Evolutionary conservation across 2,888 invertebrate genomes (phyloP).

Genomic region (Corythucha ciliata): DNA sequence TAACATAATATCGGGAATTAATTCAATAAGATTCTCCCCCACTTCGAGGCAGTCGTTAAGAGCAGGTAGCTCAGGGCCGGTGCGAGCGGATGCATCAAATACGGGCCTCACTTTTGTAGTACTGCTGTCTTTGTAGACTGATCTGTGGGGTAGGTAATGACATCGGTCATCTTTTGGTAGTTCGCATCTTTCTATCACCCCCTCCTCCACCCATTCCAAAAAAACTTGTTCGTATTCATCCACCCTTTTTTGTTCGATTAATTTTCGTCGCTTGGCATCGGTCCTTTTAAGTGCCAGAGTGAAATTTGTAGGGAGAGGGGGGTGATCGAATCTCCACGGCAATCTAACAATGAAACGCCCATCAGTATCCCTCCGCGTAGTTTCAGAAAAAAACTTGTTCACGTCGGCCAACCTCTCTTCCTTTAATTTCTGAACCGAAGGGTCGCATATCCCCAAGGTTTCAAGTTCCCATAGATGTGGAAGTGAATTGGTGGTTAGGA

Average conservation of each 20-base stretch:
- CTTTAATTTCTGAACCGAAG: background rate
- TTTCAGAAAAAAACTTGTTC: conserved; percentile 28
- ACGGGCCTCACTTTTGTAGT: conserved; percentile 31
- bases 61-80: conserved; percentile 15
- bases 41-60: conserved; percentile 34
- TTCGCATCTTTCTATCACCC: conserved; percentile 34
- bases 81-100: conserved; percentile 31
- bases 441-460: conserved; percentile 23
- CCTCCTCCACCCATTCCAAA: conserved; percentile 34
- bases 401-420: conserved; percentile 6
- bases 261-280: conserved; percentile 31
- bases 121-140: conserved; percentile 26
- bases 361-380: conserved; percentile 33
- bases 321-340: conserved; percentile 39
- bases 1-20: conserved; percentile 25
- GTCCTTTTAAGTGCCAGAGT: conserved; percentile 32
- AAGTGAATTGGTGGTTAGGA: background rate
- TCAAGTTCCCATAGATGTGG: conserved; percentile 27
- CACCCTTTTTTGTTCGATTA: conserved; percentile 9
- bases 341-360: conserved; percentile 38
- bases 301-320: conserved; percentile 35
- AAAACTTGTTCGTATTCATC: conserved; percentile 36
- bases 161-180: background rate
- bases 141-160: conserved; percentile 28
- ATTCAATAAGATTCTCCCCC: conserved; percentile 31